Base-by-base conservation (phyloP, 2,888 invertebrate species). In the Drosophila infuscata region DNA sequence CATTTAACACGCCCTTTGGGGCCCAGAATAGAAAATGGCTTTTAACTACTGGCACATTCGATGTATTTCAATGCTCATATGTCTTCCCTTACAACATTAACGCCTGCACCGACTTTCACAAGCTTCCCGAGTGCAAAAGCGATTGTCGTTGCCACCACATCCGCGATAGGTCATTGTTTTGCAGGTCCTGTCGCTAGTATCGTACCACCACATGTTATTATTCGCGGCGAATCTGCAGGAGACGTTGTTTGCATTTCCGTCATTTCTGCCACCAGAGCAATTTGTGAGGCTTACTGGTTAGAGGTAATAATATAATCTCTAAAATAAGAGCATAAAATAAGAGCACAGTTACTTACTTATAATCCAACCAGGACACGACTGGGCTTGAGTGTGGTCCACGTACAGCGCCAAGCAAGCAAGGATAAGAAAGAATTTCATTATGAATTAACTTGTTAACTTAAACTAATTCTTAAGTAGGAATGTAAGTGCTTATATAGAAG, bases 341-440 rank as follows among this genome's bases (percentile, higher is more conserved):
- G 9, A n/a, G 0, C 29, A 2, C 3, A 25, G 15, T 36, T n/a
- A 30, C 60, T 60, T 48, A 72, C 72, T 11, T 7, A 8, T n/a
- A 35, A 71, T 38, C 15, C 36, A 8, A 6, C 65, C 73, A 6
- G 56, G 64, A 20, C 72, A 72, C 11, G 9, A 5, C 49, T 67
- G 73, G 0, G 43, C 58, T 25, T 59, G 32, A 29, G 29, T 33
- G 15, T 11, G 43, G 25, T 51, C 67, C 49, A 67, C 56, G 20
- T 46, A 73, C 5, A 74, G 33, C 3, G 51, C 46, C 17, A 74
- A 38, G 9, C 62, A 67, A 25, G 68, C 67, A n/a, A 74, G 15
- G 29, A 74, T 7, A 4, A 74, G 35, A 59, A 33, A 30, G 15
- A 68, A 29, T 43, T 68, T 74, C 74, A 74, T 74, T 8, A 30